Evolutionary conservation across 1,140 invertebrate species (phyloP).

Genomic region (Charaxes varanes): DNA sequence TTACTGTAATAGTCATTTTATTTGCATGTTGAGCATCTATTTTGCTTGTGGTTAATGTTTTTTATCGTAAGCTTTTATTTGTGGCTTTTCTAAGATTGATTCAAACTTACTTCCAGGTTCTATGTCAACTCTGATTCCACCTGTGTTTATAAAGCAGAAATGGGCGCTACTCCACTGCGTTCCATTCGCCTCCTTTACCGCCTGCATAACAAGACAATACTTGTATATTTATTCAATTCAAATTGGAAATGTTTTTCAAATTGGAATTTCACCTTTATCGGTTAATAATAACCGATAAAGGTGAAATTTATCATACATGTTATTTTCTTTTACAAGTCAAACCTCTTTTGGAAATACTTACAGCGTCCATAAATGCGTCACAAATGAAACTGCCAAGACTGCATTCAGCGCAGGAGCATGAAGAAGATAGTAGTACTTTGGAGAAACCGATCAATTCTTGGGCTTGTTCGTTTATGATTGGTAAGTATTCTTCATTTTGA

Average conservation of each 20-base stretch:
- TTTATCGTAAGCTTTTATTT: too few species aligned
- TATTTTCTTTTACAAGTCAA: too few species aligned
- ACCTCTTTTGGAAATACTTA: constrained; percentile 39
- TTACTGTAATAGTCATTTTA: too few species aligned
- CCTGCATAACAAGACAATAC: constrained; percentile 26
- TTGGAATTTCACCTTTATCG: too few species aligned
- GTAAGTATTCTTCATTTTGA: constrained; percentile 78
- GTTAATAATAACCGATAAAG: too few species aligned
- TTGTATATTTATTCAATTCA: background rate
- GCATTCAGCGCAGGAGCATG: constrained; percentile 79
- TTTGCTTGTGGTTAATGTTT: too few species aligned
- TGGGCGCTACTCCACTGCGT: constrained; percentile 80
- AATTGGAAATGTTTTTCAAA: too few species aligned
- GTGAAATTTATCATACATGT: too few species aligned
- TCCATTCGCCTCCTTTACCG: constrained; percentile 45
- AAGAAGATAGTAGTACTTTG: constrained; percentile 74
- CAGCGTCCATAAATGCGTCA: constrained; percentile 81
- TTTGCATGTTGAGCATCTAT: too few species aligned
- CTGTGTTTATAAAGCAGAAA: constrained; percentile 81
- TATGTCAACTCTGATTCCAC: constrained; percentile 80
- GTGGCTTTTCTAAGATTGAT: too few species aligned
- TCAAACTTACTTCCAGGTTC: constrained; percentile 60
- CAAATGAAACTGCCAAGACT: constrained; percentile 85
- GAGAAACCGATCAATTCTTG: constrained; percentile 73
- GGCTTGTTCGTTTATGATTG: constrained; percentile 74